Evolutionary conservation across 2,888 invertebrate species (phyloP).

Genomic region (Drosophila maculinotata): DNA sequence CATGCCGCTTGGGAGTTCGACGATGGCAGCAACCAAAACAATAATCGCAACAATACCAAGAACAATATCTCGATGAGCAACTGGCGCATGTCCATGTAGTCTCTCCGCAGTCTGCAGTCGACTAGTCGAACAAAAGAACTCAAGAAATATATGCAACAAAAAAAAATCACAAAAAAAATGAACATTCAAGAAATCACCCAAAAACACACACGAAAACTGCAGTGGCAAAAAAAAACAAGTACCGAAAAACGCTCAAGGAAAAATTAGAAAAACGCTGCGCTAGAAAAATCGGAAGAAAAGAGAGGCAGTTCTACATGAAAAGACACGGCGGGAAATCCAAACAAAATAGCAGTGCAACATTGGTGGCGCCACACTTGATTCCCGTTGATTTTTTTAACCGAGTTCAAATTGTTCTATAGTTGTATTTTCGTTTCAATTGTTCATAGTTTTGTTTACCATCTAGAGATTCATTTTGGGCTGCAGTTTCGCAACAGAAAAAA

Average conservation of each 20-base stretch:
- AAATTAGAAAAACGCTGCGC: too few species aligned
- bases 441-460: slow-evolving; percentile 27
- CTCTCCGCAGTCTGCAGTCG: neutral
- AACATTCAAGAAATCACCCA: neutral
- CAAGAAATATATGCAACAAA: neutral
- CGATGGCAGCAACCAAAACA: slow-evolving; percentile 50
- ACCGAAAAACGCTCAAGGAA: neutral
- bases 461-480: slow-evolving; percentile 36
- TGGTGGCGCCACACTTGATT: slow-evolving; percentile 26
- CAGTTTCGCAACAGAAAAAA: slow-evolving; percentile 19
- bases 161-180: neutral
- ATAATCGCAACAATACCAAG: slow-evolving; percentile 46
- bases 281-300: neutral
- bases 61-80: slow-evolving; percentile 52
- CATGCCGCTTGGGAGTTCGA: slow-evolving; percentile 53
- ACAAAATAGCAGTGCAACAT: slow-evolving; percentile 8
- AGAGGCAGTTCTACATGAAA: neutral
- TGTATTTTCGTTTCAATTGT: slow-evolving; percentile 39
- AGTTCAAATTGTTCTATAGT: slow-evolving; percentile 52
- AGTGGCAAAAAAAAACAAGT: neutral
- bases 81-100: slow-evolving; percentile 58
- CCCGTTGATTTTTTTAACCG: slow-evolving; percentile 33
- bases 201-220: neutral
- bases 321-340: neutral
- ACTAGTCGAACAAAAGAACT: slow-evolving; percentile 13